Conservation (phyloP, 1,140 invertebrate species). For the Sinella curviseta region DNA sequence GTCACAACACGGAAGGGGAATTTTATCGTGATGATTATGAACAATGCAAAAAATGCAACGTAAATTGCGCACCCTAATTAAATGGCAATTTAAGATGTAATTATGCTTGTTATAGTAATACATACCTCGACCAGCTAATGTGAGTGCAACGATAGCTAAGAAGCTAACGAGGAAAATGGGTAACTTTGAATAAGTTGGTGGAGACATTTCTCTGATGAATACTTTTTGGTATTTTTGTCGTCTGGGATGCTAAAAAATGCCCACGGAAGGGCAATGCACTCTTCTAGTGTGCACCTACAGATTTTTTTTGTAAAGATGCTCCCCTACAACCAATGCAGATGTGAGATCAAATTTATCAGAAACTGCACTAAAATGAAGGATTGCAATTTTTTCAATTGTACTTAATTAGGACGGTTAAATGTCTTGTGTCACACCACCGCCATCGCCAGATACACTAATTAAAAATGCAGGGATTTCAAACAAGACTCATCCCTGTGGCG, state of each 20-base stretch:
- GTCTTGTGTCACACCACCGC: too few relatives aligned
- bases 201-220: background rate
- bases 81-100: background rate
- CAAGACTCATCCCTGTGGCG: background rate
- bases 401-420: too few relatives aligned
- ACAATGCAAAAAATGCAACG: background rate
- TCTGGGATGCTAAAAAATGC: background rate
- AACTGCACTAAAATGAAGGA: too few relatives aligned
- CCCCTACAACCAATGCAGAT: too few relatives aligned
- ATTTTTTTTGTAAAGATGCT: too few relatives aligned
- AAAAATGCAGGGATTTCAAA: background rate
- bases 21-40: background rate
- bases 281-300: background rate
- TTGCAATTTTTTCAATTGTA: too few relatives aligned
- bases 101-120: background rate
- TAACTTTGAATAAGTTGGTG: background rate
- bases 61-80: background rate
- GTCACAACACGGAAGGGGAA: too few relatives aligned
- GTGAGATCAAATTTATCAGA: too few relatives aligned
- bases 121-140: background rate
- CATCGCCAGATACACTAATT: background rate
- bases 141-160: background rate
- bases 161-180: background rate
- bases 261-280: slow-evolving; percentile 12
- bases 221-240: background rate